Evolutionary conservation across 2,888 invertebrate genomes (phyloP).

Genomic region (Mythimna pallens): DNA sequence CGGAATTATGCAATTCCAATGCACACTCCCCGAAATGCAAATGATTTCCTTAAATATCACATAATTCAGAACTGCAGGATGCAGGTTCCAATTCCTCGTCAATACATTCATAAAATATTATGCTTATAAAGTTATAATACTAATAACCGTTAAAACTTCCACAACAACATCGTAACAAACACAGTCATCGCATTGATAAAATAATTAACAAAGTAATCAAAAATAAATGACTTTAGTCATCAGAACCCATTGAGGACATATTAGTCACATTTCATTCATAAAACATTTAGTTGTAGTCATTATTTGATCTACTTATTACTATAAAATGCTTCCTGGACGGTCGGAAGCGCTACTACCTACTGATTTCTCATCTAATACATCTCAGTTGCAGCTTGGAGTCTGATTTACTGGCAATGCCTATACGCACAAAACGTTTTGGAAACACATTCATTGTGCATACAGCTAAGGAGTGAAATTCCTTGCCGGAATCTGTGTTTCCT

Average conservation of each 20-base stretch:
- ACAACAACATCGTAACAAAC: neutral
- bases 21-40: no score
- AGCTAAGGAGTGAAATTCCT: no score
- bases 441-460: no score
- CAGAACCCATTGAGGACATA: constrained; percentile 8
- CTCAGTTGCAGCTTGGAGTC: no score
- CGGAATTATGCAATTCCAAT: no score
- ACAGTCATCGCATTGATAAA: constrained; percentile 30
- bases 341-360: no score
- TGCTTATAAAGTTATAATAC: neutral
- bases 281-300: constrained; percentile 8
- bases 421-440: no score
- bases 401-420: no score
- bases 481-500: no score
- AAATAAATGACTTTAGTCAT: constrained; percentile 29
- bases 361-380: neutral
- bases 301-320: neutral
- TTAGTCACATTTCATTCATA: constrained; percentile 49
- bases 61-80: no score
- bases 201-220: constrained; percentile 38
- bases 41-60: no score
- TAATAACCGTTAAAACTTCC: neutral
- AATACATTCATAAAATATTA: neutral
- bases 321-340: neutral
- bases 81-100: neutral